Evolutionary conservation across 2,113 vertebrate genomes (phyloP), one percentile per base, ranked within the genome.

Genomic region (Craseonycteris thonglongyai): DNA sequence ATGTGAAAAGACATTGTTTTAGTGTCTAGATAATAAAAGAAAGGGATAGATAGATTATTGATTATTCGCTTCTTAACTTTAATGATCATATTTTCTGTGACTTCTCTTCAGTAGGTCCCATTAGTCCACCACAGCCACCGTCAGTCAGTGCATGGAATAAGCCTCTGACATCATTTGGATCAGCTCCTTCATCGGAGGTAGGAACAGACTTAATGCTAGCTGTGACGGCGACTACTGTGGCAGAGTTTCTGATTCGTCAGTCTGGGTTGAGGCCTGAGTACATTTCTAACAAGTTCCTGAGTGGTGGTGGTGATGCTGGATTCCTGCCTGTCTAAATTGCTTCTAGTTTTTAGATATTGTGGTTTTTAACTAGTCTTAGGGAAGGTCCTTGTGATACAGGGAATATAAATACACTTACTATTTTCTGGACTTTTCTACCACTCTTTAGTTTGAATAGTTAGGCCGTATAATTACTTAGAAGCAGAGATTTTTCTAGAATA

Each of bases 111-210:
- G 99, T 99, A 97, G 99, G 99, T 98, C 99, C 99, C 83, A 99
- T 99, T 97, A 99, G 99, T 97, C 99, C 99, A 88, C 99, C 99
- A 38, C 99, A 99, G 97, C 99, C 99, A 51, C 99, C 99, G 63
- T 99, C 99, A n/a, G 99, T 99, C 96, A 99, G 99, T 98, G 99
- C 99, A 65, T 99, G 99, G 99, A 99, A 99, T 98, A 99, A 99
- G 96, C 99, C 99, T 93, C 98, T 99, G 94, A 99, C 99, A 79
- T 99, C 99, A 35, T 99, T 99, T 97, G 99, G 99, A 95, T 98
- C 99, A 91, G 94, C 98, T 0, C 79, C 99, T 85, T 97, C 98
- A 69, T 97, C 99, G 95, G 99, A 99, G 99, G 99, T 99, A 98
- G 97, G 98, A 96, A 47, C 18, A 66, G 24, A 63, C 18, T 58